Base-by-base conservation (phyloP, 2,797 vertebrate species). In the Argya squamiceps region DNA sequence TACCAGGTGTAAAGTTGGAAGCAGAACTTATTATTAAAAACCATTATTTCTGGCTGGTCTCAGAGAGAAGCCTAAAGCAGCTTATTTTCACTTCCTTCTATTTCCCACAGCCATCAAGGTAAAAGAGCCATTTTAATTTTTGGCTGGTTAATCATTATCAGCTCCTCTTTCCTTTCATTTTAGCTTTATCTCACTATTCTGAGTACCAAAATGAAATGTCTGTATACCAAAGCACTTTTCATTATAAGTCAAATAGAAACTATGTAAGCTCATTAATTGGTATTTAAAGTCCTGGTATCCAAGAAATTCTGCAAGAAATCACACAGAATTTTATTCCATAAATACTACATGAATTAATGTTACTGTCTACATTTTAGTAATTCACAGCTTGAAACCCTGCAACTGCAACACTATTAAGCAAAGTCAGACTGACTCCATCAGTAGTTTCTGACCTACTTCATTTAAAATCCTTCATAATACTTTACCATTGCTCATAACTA, bases 191-290 rank as follows among this genome's bases (percentile, higher is more conserved):
- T 77, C 53, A 14, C 11, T 65, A 8, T 36, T 88, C 49, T 65
- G 36, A 73, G 15, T 22, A 68, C 5, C 22, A 62, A 59, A 32
- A 16, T 56, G 2, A 70, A 64, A 32, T 47, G 47, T 27, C 44
- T 56, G 6, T 26, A 43, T 6, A 74, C 11, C 13, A 49, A 80
- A 70, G 17, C 18, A 68, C 10, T 56, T 27, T 30, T 43, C 5
- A 27, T 43, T 77, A 58, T 68, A 77, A 77, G 41, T 59, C 50
- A 78, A 75, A 88, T 11, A 69, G 8, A 27, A 46, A 68, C 30
- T 6, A 53, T 3, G 0, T 1, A 49, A 64, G 14, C 63, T 63
- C 4, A 18, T 19, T 47, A 68, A 80, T 0, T 24, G 5, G 15
- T 32, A 86, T 46, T 91, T 58, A 23, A 52, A 60, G 14, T 32